Evolutionary conservation across 2,888 invertebrate species (phyloP), one percentile per base, ranked within the genome.

Genomic region (Euzophera pinguis): DNA sequence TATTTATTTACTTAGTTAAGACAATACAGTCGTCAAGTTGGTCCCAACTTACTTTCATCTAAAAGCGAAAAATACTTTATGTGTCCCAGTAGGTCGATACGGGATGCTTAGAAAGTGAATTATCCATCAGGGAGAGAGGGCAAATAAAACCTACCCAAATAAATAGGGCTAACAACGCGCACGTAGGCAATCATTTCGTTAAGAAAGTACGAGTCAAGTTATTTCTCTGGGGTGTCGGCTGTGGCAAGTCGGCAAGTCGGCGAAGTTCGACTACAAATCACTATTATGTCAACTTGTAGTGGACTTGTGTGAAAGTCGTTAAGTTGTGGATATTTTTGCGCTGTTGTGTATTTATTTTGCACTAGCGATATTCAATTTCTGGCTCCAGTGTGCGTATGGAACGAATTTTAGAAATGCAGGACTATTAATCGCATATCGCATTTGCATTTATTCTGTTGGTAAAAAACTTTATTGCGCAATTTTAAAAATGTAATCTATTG

Each of bases 171-270:
- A 85, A 87, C 84, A 84, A 85, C 77, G 74, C 80, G 75, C 86
- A 89, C 84, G 86, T 86, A 85, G 82, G 84, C 86, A 87, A 88
- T 89, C 86, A 87, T 89, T 88, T 85, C 84, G 85, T 85, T 87
- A 88, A 85, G 84, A 84, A 86, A 86, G 78, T 84, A 81, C 76
- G 75, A 76, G 78, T 67, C 63, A 75, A 85, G 78, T 84, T 87
- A 87, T 88, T 88, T 88, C 81, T 81, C 82, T 62, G 62, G 82
- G 81, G 81, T 75, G 75, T 74, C 72, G 67, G 72, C 62, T 63
- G 45, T 39, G 38, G 49, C 49, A 17, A 50, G 49, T 39, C 49
- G 38, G 49, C 49, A 17, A 50, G 49, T 39, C 38, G 39, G 67
- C 65, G 63, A 66, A 81, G 66, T 81, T 78, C 62, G 57, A 59